These are phyloP conservation scores for Laticauda colubrina DNA, from an alignment of 2,113 vertebrate species.

Conservation along the genomic window DNA sequence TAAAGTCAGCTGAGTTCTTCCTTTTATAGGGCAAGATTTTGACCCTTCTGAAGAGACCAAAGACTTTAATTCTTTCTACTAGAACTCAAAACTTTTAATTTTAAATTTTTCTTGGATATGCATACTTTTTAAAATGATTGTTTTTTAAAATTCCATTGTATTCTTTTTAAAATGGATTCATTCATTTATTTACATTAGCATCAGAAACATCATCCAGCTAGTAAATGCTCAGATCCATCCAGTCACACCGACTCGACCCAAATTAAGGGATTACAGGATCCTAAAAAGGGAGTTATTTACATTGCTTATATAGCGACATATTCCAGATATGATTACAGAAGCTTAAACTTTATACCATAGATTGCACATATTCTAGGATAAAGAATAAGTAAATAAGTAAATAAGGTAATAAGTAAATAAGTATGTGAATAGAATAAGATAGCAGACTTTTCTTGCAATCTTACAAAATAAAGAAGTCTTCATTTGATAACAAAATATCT, in stretches of 20 bases:
- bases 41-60: neutral
- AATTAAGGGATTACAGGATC: neutral
- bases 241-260: neutral
- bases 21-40: neutral
- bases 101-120: neutral
- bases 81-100: neutral
- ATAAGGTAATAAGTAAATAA: neutral
- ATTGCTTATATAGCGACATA: neutral
- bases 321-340: neutral
- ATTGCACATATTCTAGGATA: neutral
- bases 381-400: too few species aligned
- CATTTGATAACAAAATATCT: neutral
- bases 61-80: neutral
- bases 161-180: neutral
- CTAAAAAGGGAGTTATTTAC: neutral
- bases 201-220: neutral
- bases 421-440: neutral
- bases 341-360: neutral
- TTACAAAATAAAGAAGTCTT: neutral
- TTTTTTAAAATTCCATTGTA: neutral
- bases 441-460: neutral
- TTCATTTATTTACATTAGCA: neutral
- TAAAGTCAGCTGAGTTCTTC: neutral
- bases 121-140: neutral
- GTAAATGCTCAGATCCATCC: neutral